These are phyloP conservation scores for Meda fulgida DNA, from an alignment of 2,797 vertebrate genomes.

Conservation along the genomic window DNA sequence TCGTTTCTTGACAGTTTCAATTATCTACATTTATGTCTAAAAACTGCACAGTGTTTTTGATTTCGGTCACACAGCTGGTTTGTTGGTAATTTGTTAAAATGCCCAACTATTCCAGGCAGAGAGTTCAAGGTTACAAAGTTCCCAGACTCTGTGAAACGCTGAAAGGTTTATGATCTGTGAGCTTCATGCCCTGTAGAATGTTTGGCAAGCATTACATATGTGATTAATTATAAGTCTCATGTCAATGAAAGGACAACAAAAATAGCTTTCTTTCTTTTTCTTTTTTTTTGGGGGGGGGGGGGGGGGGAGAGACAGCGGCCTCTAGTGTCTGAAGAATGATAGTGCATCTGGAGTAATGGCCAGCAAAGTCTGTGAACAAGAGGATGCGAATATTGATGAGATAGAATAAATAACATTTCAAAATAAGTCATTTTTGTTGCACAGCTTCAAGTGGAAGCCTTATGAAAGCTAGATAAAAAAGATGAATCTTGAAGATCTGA, in stretches of 20 bases:
- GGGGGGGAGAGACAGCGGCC: conserved; percentile 59
- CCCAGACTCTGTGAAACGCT: conserved; percentile 24
- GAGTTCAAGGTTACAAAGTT: conserved; percentile 40
- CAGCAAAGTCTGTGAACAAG: neutral
- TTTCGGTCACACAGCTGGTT: neutral
- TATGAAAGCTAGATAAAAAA: neutral
- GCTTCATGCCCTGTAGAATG: conserved; percentile 32
- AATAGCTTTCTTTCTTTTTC: conserved; percentile 41
- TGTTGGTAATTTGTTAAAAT: conserved; percentile 39
- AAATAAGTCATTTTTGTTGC: neutral
- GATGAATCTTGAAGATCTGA: neutral
- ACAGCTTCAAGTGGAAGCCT: neutral
- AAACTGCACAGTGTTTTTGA: conserved; percentile 26
- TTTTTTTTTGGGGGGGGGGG: too few species aligned
- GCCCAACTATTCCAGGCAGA: conserved; percentile 33
- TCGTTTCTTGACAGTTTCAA: neutral
- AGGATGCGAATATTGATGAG: neutral
- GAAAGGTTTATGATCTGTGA: conserved; percentile 51
- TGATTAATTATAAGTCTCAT: conserved; percentile 21
- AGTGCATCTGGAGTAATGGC: conserved; percentile 18
- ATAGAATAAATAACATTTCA: neutral
- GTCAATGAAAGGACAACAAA: conserved; percentile 24
- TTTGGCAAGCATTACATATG: conserved; percentile 45
- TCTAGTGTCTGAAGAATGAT: conserved; percentile 65
- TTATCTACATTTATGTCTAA: conserved; percentile 15